phyloP scores from a whole-genome alignment of 2,888 invertebrate species.

The Meteorus cinctellus region DNA sequence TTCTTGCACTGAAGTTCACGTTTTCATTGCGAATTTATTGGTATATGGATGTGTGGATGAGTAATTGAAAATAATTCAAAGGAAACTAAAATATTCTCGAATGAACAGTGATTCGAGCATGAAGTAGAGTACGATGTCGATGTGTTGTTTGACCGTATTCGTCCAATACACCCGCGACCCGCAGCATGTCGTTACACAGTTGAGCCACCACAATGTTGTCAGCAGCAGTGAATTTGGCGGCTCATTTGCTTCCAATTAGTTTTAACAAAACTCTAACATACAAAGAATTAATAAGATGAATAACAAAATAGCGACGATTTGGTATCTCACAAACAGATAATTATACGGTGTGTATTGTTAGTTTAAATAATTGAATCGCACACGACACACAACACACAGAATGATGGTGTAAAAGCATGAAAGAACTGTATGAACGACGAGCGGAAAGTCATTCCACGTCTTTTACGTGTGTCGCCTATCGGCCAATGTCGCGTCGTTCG shows the following conservation, averaged over 20 bases:
- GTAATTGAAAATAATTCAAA: neutral
- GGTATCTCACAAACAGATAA: neutral
- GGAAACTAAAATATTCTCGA: conserved; percentile 59
- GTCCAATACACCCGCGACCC: conserved; percentile 58
- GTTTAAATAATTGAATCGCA: conserved; percentile 5
- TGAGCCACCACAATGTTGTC: conserved; percentile 54
- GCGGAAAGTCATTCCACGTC: conserved; percentile 62
- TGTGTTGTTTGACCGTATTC: conserved; percentile 54
- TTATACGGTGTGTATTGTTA: neutral
- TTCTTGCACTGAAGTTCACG: no score
- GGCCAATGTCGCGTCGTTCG: conserved; percentile 40
- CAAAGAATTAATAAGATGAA: neutral
- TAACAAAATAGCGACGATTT: neutral
- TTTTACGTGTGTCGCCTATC: conserved; percentile 48
- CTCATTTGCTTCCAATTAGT: conserved; percentile 19
- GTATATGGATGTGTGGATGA: neutral
- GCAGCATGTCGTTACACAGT: conserved; percentile 52
- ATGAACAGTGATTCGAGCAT: conserved; percentile 54
- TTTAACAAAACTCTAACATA: neutral
- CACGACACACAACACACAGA: conserved; percentile 44
- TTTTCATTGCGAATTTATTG: neutral
- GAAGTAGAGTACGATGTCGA: conserved; percentile 47
- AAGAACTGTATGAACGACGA: conserved; percentile 45
- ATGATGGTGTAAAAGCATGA: conserved; percentile 53
- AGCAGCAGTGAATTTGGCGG: conserved; percentile 43